phyloP scores from a whole-genome alignment of 2,888 invertebrate species.

The Hydroisotoma schaefferi region DNA sequence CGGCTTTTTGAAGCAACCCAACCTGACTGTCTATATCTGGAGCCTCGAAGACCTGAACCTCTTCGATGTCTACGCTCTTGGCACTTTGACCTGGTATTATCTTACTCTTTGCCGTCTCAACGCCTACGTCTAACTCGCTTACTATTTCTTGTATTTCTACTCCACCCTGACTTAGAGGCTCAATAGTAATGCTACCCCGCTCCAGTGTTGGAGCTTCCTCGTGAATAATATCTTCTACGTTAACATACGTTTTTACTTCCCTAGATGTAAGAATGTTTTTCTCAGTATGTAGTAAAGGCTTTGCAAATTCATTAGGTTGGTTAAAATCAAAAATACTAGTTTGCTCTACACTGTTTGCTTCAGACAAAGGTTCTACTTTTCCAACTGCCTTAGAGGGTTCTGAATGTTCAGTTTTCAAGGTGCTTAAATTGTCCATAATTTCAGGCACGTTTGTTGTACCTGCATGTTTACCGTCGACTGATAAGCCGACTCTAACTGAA shows the following conservation, averaged over 20 bases:
- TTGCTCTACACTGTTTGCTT: background rate
- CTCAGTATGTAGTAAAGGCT: background rate
- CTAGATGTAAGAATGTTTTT: background rate
- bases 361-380: background rate
- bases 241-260: background rate
- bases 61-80: slow-evolving; percentile 9
- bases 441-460: background rate
- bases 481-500: background rate
- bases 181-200: background rate
- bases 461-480: background rate
- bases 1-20: background rate
- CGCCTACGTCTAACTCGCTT: background rate
- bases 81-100: background rate
- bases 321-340: background rate
- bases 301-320: background rate
- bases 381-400: background rate
- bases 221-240: background rate
- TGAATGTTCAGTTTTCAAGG: background rate
- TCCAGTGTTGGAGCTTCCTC: background rate
- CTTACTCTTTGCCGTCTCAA: background rate
- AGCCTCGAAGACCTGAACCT: slow-evolving; percentile 5
- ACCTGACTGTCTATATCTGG: background rate
- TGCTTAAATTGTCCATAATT: background rate
- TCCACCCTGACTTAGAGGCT: background rate
- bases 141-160: background rate